These are phyloP conservation scores for Latrodectus geometricus DNA, from an alignment of 1,140 invertebrate genomes.

Conservation along the genomic window DNA sequence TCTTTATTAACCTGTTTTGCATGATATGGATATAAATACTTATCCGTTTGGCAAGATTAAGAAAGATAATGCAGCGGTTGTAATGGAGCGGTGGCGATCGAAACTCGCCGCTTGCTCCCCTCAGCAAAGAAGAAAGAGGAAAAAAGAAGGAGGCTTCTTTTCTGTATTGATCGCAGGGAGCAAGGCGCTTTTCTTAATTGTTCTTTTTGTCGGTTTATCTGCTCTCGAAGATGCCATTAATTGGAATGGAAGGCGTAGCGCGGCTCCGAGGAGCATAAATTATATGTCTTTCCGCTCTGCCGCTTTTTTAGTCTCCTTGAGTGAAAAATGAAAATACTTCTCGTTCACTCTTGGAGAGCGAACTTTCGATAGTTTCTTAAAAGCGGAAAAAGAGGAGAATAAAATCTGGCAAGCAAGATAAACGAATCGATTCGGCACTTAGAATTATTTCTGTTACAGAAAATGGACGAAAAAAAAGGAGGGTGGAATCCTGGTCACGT, in stretches of 20 bases:
- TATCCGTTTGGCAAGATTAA: background rate
- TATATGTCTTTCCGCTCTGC: constrained; percentile 46
- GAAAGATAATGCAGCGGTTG: background rate
- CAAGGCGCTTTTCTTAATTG: constrained; percentile 59
- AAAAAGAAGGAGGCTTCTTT: constrained; percentile 24
- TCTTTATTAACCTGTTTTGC: background rate
- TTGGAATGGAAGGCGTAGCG: constrained; percentile 52
- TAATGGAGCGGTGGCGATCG: background rate
- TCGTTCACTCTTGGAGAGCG: background rate
- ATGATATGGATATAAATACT: constrained; percentile 4
- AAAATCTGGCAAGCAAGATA: constrained; percentile 51
- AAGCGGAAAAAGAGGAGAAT: constrained; percentile 25
- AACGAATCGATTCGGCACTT: constrained; percentile 54
- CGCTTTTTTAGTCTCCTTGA: constrained; percentile 47
- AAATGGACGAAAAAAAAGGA: constrained; percentile 29
- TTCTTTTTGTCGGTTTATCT: constrained; percentile 61
- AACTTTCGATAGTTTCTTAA: constrained; percentile 7
- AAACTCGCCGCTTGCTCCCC: background rate
- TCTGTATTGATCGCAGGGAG: constrained; percentile 10
- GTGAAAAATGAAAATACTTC: constrained; percentile 57
- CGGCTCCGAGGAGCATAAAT: constrained; percentile 46
- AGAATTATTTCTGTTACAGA: constrained; percentile 36
- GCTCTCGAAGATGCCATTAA: constrained; percentile 59
- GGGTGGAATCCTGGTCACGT: constrained; percentile 20
- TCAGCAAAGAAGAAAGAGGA: constrained; percentile 8